Conservation (phyloP, 2,113 vertebrate genomes). For the Pomatorhinus ruficollis region DNA sequence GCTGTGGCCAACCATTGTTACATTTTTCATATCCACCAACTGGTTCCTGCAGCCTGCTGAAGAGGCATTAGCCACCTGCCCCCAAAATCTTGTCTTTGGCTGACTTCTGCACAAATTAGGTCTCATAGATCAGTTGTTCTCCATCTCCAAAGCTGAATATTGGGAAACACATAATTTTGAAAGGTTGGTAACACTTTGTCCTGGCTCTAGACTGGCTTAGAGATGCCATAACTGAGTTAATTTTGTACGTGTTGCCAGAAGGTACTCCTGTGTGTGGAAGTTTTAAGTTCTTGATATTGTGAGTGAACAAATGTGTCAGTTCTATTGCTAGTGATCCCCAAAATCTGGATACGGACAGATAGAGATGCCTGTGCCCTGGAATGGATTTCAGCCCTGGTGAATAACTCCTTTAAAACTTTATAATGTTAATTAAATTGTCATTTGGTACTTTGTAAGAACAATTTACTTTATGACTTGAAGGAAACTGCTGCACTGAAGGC, state of each 20-base stretch:
- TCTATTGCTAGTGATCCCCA: not conserved
- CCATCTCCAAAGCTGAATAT: not conserved
- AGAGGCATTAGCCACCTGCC: not conserved
- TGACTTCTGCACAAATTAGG: not conserved
- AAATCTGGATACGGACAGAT: not conserved
- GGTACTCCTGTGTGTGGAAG: not conserved
- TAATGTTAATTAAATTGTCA: not conserved
- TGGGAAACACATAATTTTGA: not conserved
- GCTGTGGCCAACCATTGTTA: not conserved
- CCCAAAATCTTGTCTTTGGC: not conserved
- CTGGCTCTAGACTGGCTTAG: not conserved
- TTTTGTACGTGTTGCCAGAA: not conserved
- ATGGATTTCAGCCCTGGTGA: not conserved
- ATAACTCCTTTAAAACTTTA: not conserved
- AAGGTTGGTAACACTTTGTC: not conserved
- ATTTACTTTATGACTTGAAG: not conserved
- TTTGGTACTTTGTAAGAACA: not conserved
- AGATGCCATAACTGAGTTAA: not conserved
- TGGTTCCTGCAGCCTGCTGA: not conserved
- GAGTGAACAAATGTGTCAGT: not conserved
- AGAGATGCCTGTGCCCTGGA: not conserved
- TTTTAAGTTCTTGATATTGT: not conserved
- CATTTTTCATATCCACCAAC: not conserved
- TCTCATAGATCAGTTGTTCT: not conserved
- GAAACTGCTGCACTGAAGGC: not conserved